Conservation (phyloP, 2,797 vertebrate genomes). For the Sylvia borin region DNA sequence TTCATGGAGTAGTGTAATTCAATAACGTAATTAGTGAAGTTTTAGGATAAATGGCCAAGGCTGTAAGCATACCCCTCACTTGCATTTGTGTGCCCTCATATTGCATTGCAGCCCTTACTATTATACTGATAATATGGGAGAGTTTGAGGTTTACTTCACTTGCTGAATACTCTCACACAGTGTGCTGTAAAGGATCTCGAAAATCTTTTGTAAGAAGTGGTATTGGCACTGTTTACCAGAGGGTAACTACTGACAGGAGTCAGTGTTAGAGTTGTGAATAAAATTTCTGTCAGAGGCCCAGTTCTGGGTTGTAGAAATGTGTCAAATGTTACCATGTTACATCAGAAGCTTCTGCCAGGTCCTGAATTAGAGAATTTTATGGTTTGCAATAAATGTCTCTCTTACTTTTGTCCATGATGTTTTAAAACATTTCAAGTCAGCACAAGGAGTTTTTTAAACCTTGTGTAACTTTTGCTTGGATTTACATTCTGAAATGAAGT, state of each 20-base stretch:
- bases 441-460: fast-evolving
- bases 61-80: background rate
- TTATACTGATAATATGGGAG: background rate
- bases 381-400: background rate
- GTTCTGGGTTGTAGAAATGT: background rate
- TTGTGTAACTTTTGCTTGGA: background rate
- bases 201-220: background rate
- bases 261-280: background rate
- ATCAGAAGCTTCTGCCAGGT: background rate
- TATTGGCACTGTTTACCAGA: background rate
- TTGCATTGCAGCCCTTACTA: background rate
- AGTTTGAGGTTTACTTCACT: background rate
- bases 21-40: background rate
- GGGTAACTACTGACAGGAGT: background rate
- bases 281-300: background rate
- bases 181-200: background rate
- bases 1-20: background rate
- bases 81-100: background rate
- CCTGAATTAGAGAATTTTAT: background rate
- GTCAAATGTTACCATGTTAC: background rate
- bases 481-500: background rate
- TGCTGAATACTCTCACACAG: background rate
- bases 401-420: background rate
- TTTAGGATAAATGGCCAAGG: background rate
- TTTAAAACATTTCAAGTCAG: background rate